Percentiles rank a stretch among this genome's conserved stretches.
Evolutionary conservation across 2,113 vertebrate species (phyloP).

Genomic region (Isurus oxyrinchus): DNA sequence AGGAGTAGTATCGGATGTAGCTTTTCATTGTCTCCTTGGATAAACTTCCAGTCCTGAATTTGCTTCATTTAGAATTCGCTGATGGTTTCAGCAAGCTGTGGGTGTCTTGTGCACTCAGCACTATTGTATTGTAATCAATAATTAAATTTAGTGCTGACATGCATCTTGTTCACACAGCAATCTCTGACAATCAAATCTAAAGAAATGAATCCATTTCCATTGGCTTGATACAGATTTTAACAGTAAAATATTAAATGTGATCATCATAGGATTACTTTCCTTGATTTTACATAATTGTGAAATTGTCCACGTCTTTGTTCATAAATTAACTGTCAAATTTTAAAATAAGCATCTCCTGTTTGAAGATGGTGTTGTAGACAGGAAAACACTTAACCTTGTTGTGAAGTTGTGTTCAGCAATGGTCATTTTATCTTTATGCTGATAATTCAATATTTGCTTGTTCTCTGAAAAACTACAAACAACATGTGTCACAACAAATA

Average conservation of each 20-base stretch:
- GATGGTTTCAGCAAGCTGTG: slow-evolving; percentile 74
- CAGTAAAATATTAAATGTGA: slow-evolving; percentile 68
- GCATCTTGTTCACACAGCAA: slow-evolving; percentile 69
- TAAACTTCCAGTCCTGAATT: slow-evolving; percentile 40
- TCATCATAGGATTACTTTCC: slow-evolving; percentile 59
- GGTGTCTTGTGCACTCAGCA: slow-evolving; percentile 75
- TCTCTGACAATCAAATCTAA: slow-evolving; percentile 69
- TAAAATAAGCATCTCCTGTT: slow-evolving; percentile 62
- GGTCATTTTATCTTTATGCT: slow-evolving; percentile 3
- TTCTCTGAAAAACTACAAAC: background rate
- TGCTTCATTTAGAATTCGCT: slow-evolving; percentile 75
- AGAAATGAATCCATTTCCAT: slow-evolving; percentile 75
- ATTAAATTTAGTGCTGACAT: slow-evolving; percentile 85
- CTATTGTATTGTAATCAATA: slow-evolving; percentile 91
- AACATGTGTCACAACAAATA: background rate
- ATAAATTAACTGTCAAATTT: slow-evolving; percentile 75
- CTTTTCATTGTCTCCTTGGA: background rate
- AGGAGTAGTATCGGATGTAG: too few relatives aligned
- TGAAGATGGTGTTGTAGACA: slow-evolving; percentile 70
- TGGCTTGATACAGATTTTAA: slow-evolving; percentile 69
- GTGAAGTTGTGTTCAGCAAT: slow-evolving; percentile 62
- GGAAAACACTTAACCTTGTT: slow-evolving; percentile 73
- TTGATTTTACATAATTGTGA: slow-evolving; percentile 70
- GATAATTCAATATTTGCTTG: background rate
- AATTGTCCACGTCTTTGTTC: slow-evolving; percentile 67